Base-by-base conservation (phyloP, 2,888 invertebrate species). In the Andrena bucephala region DNA sequence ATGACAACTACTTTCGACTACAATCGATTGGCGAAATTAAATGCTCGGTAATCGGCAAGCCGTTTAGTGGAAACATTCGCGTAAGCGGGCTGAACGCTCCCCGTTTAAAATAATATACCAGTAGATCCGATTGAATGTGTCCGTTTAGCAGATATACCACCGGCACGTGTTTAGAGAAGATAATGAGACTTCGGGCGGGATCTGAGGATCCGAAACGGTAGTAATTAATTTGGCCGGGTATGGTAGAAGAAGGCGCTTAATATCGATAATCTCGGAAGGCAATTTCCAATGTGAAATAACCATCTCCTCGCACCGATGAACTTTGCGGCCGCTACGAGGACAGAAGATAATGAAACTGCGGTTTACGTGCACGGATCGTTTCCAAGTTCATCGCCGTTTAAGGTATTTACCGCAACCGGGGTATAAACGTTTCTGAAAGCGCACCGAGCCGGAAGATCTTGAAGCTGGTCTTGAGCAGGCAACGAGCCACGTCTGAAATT, bases 341-440 rank as follows among this genome's bases (percentile, higher is more conserved):
- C 81, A 84, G 81, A 67, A 71, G 83, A 81, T 86, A 87, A 88
- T 86, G 88, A 87, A 83, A 83, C 76, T 72, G 68, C 75, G 77
- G 85, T 83, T 79, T 84, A 85, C 79, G 79, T 77, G 68, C 66
- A 50, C 29, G 73, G 77, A 75, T 82, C 79, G 85, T 84, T 82
- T 79, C 79, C 75, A 85, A 85, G 84, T 84, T 87, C 81, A 80
- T 87, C 81, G 84, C 65, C 77, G 80, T 77, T 76, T 77, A 85
- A 81, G 85, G 80, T 80, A 85, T 87, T 87, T 85, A 76, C 87
- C 85, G 54, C 80, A 83, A 85, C 75, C 77, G 48, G 36, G 80
- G 67, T 87, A 87, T 85, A 83, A 87, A 87, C 87, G 85, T 87
- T 85, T 85, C 87, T 78, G 66, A 77, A 66, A 76, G 83, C 79